Evolutionary conservation across 1,140 invertebrate genomes (phyloP).

Genomic region (Trinorchestia longiramus): DNA sequence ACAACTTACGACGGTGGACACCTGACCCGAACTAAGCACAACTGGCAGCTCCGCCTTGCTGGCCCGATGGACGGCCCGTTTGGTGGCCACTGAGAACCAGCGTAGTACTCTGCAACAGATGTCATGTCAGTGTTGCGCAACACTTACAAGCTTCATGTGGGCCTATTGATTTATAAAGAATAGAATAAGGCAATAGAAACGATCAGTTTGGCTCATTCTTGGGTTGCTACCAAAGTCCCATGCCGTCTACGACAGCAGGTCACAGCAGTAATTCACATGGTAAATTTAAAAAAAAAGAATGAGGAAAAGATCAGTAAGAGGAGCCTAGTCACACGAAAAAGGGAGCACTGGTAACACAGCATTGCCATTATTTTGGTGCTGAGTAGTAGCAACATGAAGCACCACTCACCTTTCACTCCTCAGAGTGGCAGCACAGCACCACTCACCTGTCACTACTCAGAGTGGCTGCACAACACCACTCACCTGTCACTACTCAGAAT

Average conservation of each 20-base stretch:
- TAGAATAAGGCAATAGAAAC: no score
- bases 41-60: constrained; percentile 59
- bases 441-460: background rate
- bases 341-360: background rate
- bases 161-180: background rate
- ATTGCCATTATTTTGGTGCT: background rate
- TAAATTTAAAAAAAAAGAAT: no score
- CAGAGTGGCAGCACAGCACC: background rate
- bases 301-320: no score
- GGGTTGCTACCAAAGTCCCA: no score
- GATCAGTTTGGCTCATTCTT: no score
- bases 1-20: constrained; percentile 9
- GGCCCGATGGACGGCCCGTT: constrained; percentile 58
- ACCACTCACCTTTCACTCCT: no score
- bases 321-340: background rate
- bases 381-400: no score
- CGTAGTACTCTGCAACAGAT: constrained; percentile 64
- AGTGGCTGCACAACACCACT: constrained; percentile 57
- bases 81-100: constrained; percentile 66
- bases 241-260: background rate
- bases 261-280: background rate
- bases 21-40: constrained; percentile 29
- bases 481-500: constrained; percentile 82
- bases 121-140: no score
- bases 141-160: no score